These are phyloP conservation scores for Limnephilus lunatus DNA, from an alignment of 2,888 invertebrate genomes.

Conservation along the genomic window DNA sequence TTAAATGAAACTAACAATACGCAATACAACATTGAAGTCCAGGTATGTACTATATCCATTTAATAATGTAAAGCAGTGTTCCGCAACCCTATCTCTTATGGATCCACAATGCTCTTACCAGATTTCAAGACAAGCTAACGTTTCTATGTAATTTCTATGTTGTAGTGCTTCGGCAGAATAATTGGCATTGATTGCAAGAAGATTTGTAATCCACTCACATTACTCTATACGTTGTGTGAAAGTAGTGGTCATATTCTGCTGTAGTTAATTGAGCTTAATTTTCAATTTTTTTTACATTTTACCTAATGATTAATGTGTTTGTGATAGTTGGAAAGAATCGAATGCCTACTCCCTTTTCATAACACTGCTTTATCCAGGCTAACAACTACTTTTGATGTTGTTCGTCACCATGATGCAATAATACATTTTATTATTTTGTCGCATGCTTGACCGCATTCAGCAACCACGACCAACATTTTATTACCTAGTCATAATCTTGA, in stretches of 20 bases:
- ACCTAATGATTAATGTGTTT: neutral
- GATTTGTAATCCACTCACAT: neutral
- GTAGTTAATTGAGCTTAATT: neutral
- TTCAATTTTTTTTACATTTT: neutral
- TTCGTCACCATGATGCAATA: neutral
- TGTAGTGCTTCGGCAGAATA: neutral
- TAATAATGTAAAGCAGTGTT: neutral
- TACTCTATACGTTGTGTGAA: neutral
- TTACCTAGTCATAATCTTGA: neutral
- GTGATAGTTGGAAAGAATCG: neutral
- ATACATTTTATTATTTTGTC: neutral
- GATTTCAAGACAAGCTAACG: neutral
- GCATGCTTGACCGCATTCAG: neutral
- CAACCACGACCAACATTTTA: neutral
- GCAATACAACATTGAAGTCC: slow-evolving; percentile 82
- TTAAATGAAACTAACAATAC: slow-evolving; percentile 77
- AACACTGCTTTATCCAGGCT: neutral
- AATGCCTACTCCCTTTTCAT: neutral
- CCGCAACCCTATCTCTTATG: neutral
- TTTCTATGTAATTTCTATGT: neutral
- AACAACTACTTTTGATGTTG: neutral
- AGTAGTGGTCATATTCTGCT: neutral
- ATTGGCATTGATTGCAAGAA: neutral
- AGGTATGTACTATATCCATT: slow-evolving; percentile 73
- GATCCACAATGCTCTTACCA: neutral